Evolutionary conservation across 2,797 vertebrate genomes (phyloP).

Genomic region (Thunnus albacares): DNA sequence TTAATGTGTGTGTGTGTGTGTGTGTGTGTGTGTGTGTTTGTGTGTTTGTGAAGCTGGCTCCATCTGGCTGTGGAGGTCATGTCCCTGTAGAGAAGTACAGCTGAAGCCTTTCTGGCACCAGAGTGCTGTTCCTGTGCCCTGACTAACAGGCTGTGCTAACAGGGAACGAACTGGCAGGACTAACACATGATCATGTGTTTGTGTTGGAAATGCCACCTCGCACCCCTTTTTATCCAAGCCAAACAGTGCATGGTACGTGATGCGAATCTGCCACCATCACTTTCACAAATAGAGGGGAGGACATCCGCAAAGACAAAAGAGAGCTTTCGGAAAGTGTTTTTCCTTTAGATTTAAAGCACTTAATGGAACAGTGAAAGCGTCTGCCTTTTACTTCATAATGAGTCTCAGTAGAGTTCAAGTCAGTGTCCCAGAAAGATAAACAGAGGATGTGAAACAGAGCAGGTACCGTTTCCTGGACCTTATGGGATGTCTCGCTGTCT

Average conservation of each 20-base stretch:
- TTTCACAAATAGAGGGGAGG: conserved; percentile 51
- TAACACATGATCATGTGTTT: conserved; percentile 69
- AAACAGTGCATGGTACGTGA: conserved; percentile 69
- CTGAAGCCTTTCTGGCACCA: conserved; percentile 74
- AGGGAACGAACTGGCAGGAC: conserved; percentile 66
- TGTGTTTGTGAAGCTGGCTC: conserved; percentile 50
- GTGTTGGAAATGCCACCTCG: conserved; percentile 77
- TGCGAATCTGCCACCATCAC: conserved; percentile 52
- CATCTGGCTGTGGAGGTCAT: conserved; percentile 76
- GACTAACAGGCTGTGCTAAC: conserved; percentile 81
- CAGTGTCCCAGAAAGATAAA: conserved; percentile 67
- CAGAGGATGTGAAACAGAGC: conserved; percentile 51
- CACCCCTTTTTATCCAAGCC: conserved; percentile 64
- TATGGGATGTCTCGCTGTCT: conserved; percentile 45
- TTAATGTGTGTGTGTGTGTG: not conserved
- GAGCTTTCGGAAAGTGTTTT: conserved; percentile 24
- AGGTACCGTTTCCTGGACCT: conserved; percentile 47
- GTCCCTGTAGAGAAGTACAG: conserved; percentile 67
- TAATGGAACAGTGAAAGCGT: conserved; percentile 56
- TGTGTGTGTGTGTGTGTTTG: conserved; percentile 30
- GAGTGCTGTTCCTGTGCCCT: conserved; percentile 63
- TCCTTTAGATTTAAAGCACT: conserved; percentile 51
- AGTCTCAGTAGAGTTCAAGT: conserved; percentile 76
- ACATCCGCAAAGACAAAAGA: conserved; percentile 43
- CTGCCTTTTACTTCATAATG: conserved; percentile 74